phyloP scores from a whole-genome alignment of 2,113 vertebrate species.

The Hypomesus transpacificus region DNA sequence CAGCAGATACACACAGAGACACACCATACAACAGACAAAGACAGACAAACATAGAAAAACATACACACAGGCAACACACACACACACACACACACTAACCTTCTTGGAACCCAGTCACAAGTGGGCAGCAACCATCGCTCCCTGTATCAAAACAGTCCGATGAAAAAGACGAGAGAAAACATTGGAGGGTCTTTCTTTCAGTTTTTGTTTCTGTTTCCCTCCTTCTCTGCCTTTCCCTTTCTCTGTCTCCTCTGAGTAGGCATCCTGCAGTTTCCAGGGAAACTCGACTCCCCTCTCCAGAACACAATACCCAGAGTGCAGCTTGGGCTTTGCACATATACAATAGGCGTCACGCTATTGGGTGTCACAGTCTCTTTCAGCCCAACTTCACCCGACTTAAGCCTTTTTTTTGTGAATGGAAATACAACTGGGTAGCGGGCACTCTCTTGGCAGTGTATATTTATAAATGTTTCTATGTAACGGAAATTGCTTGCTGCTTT shows the following conservation, averaged over 20 bases:
- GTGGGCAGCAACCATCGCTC: slow-evolving; percentile 33
- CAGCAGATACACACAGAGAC: not conserved
- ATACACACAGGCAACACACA: slow-evolving; percentile 12
- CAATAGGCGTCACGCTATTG: slow-evolving; percentile 66
- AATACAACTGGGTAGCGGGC: slow-evolving; percentile 21
- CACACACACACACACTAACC: slow-evolving; percentile 49
- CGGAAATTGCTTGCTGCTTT: no score
- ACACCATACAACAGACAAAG: slow-evolving; percentile 14
- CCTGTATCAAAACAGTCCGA: slow-evolving; percentile 33
- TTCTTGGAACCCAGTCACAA: slow-evolving; percentile 35
- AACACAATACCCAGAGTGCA: slow-evolving; percentile 63
- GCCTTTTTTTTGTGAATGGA: slow-evolving; percentile 45
- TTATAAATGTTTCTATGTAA: slow-evolving; percentile 9
- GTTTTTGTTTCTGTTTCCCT: slow-evolving; percentile 57
- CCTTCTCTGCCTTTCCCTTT: slow-evolving; percentile 54
- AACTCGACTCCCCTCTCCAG: slow-evolving; percentile 67
- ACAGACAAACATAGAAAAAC: slow-evolving; percentile 23
- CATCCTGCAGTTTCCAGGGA: slow-evolving; percentile 65
- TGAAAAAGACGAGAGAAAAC: slow-evolving; percentile 46
- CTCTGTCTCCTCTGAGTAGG: slow-evolving; percentile 55
- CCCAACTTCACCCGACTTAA: slow-evolving; percentile 13
- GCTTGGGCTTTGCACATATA: slow-evolving; percentile 55
- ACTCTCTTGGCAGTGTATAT: not conserved
- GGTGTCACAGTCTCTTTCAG: slow-evolving; percentile 63
- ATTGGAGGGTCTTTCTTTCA: slow-evolving; percentile 32